These are phyloP conservation scores for Acanthococcus lagerstroemiae DNA, from an alignment of 2,888 invertebrate species.

Conservation along the genomic window DNA sequence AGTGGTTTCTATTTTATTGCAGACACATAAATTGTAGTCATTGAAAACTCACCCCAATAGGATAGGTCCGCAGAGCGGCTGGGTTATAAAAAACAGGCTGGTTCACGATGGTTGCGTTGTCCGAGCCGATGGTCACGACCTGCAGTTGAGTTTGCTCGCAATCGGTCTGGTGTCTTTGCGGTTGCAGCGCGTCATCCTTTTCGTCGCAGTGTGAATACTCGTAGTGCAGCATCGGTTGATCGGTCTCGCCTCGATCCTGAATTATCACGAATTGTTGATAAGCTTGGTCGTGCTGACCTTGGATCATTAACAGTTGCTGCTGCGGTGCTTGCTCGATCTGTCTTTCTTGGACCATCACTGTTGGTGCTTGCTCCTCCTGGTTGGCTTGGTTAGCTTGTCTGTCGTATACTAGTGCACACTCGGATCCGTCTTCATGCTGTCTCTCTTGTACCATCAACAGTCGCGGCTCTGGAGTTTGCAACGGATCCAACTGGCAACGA, in stretches of 20 bases:
- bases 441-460: conserved; percentile 15
- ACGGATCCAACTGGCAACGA: neutral
- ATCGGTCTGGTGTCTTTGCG: neutral
- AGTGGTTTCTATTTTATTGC: neutral
- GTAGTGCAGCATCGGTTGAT: neutral
- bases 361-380: neutral
- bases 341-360: conserved; percentile 9
- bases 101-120: neutral
- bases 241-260: neutral
- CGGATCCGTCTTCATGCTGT: conserved; percentile 8
- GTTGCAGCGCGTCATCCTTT: conserved; percentile 3
- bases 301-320: conserved; percentile 14
- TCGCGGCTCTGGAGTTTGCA: neutral
- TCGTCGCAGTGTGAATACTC: conserved; percentile 12
- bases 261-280: conserved; percentile 9
- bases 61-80: conserved; percentile 14
- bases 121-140: conserved; percentile 17
- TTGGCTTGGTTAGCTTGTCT: neutral
- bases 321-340: neutral
- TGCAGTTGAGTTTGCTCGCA: conserved; percentile 5
- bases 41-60: neutral
- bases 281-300: conserved; percentile 13
- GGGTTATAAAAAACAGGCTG: conserved; percentile 17
- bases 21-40: neutral
- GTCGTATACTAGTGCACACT: conserved; percentile 4